Conservation (phyloP, 2,888 invertebrate genomes). For the Muscina levida region DNA sequence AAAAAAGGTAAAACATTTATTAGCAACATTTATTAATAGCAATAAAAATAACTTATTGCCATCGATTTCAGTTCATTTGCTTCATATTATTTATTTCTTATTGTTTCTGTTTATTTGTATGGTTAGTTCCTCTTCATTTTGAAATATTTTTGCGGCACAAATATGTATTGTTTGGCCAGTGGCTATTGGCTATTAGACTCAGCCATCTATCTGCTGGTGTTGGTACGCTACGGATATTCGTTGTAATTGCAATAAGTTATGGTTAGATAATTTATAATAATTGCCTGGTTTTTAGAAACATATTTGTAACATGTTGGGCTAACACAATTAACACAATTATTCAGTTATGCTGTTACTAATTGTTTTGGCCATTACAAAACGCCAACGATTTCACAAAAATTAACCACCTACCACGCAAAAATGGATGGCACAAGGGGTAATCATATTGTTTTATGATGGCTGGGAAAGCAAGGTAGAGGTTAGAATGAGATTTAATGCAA, state of each 20-base stretch:
- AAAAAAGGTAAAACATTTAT: too few species aligned
- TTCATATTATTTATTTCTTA: background rate
- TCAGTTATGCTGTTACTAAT: background rate
- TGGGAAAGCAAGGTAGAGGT: too few species aligned
- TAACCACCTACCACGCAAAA: background rate
- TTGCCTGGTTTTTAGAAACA: slow-evolving; percentile 21
- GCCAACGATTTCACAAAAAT: slow-evolving; percentile 15
- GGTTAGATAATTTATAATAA: slow-evolving; percentile 34
- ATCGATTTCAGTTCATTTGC: slow-evolving; percentile 16
- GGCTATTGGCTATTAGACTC: too few species aligned
- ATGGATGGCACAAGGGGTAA: too few species aligned
- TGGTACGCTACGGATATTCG: too few species aligned
- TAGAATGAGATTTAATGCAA: too few species aligned
- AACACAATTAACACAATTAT: background rate
- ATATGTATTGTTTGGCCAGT: too few species aligned
- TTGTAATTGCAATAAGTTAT: slow-evolving; percentile 10
- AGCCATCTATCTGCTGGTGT: too few species aligned
- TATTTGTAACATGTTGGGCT: background rate
- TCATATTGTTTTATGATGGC: too few species aligned
- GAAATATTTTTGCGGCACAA: too few species aligned
- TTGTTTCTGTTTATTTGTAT: slow-evolving; percentile 14
- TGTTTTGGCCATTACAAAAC: slow-evolving; percentile 23
- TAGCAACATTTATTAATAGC: too few species aligned
- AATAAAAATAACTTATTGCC: slow-evolving; percentile 23
- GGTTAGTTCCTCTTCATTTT: background rate